Evolutionary conservation across 2,113 vertebrate genomes (phyloP).

Genomic region (Pongo abelii): DNA sequence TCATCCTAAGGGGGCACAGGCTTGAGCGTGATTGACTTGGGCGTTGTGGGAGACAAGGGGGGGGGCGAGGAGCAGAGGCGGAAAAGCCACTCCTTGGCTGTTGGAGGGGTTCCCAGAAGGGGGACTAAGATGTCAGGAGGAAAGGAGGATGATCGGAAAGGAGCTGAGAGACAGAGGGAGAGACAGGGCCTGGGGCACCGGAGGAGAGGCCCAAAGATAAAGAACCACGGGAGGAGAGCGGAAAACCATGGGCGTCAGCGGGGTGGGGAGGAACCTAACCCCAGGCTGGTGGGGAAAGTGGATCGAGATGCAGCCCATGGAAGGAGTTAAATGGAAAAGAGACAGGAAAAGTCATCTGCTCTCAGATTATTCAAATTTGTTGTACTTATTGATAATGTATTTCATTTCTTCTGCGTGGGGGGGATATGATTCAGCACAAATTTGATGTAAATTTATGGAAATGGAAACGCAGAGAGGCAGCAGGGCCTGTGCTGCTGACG

Average conservation of each 20-base stretch:
- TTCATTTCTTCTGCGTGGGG: constrained; percentile 55
- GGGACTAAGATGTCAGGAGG: not conserved
- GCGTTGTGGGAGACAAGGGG: fast-evolving
- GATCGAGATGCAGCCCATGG: not conserved
- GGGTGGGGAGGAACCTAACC: not conserved
- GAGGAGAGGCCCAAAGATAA: not conserved
- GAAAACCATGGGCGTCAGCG: not conserved
- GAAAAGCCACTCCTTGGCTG: no score
- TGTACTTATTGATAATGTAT: constrained; percentile 69
- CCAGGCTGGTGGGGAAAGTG: fast-evolving
- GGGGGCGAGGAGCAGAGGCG: fast-evolving
- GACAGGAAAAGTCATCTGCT: not conserved
- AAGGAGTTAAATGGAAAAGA: constrained; percentile 32
- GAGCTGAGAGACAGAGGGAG: not conserved
- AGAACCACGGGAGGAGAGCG: not conserved
- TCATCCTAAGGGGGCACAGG: not conserved
- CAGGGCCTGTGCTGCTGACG: not conserved
- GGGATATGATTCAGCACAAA: constrained; percentile 77
- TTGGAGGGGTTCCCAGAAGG: not conserved
- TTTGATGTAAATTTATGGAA: constrained; percentile 80
- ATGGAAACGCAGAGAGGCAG: constrained; percentile 45
- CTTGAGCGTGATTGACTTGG: not conserved
- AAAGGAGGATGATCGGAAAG: not conserved
- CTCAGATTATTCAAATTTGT: constrained; percentile 62
- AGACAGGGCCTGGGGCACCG: not conserved